Evolutionary conservation across 2,113 vertebrate genomes (phyloP), one percentile per base, ranked within the genome.

Genomic region (Cricetomys ansorgei): DNA sequence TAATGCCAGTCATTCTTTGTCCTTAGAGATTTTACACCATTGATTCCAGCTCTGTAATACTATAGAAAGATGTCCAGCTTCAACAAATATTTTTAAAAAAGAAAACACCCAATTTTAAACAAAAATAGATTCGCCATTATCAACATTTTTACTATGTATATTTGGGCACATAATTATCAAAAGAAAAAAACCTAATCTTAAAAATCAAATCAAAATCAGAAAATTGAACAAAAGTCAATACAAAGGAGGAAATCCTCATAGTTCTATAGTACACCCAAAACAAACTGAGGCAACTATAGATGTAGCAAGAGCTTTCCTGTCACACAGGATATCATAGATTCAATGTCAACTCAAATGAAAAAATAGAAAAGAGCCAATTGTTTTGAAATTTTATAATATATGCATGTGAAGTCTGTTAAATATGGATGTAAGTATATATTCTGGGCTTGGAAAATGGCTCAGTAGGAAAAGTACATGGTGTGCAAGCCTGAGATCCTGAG

Each of bases 1-100:
- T n/a, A 87, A 91, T 62, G 5, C 8, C 48, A 70, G 62, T n/a
- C 53, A 83, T 88, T 94, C 62, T 83, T 95, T n/a, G 62, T 90
- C 31, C 11, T 43, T 79, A 75, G 15, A 70, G 48, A 55, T 40
- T 43, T 67, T 69, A 72, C 10, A 17, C 72, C 48, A 64, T 89
- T 59, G 25, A 13, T 84, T 79, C 13, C 11, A 65, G 5, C 65
- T 64, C 50, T 76, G 2, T 57, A 83, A 12, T 48, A 57, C 53
- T 59, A 59, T 40, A 43, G 45, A 43, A 69, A 21, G 92, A 25
- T 48, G 27, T 59, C 75, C 8, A 43, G 3, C 64, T 84, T 96
- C n/a, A 94, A 77, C 72, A 34, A 75, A 73, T 91, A 59, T 25
- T 88, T 45, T 70, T n/a, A 81, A 91, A 57, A 77, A 76, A 81